Evolutionary conservation across 2,113 vertebrate species (phyloP).

Genomic region (Nannospalax galili): DNA sequence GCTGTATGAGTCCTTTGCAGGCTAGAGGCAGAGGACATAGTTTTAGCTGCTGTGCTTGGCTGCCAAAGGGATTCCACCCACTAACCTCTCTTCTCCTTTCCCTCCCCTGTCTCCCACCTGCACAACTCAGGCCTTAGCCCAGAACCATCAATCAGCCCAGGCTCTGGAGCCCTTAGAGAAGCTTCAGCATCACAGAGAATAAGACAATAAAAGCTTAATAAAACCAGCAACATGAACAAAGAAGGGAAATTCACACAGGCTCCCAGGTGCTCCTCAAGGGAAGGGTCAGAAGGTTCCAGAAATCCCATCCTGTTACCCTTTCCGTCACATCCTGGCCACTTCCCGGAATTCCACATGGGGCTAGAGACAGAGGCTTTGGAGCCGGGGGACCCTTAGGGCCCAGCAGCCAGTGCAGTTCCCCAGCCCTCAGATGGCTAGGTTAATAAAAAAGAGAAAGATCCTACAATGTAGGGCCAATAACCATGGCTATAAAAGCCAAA

Average conservation of each 20-base stretch:
- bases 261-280: background rate
- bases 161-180: background rate
- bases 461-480: slow-evolving; percentile 72
- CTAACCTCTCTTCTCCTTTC: background rate
- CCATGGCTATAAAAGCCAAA: slow-evolving; percentile 77
- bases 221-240: slow-evolving; percentile 25
- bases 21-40: background rate
- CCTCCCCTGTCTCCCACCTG: rapidly evolving
- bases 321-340: background rate
- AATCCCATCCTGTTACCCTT: background rate
- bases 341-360: background rate
- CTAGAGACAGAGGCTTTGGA: background rate
- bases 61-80: background rate
- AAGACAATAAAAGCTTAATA: slow-evolving; percentile 62
- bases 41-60: background rate
- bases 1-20: background rate
- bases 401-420: background rate
- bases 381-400: background rate
- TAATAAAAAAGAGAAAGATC: slow-evolving; percentile 76
- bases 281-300: background rate
- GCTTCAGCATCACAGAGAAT: background rate
- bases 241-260: background rate
- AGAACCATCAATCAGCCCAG: background rate
- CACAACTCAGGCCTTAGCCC: background rate
- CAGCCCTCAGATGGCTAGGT: background rate